Base-by-base conservation (phyloP, 2,797 vertebrate species). In the Phataginus tetradactyla region DNA sequence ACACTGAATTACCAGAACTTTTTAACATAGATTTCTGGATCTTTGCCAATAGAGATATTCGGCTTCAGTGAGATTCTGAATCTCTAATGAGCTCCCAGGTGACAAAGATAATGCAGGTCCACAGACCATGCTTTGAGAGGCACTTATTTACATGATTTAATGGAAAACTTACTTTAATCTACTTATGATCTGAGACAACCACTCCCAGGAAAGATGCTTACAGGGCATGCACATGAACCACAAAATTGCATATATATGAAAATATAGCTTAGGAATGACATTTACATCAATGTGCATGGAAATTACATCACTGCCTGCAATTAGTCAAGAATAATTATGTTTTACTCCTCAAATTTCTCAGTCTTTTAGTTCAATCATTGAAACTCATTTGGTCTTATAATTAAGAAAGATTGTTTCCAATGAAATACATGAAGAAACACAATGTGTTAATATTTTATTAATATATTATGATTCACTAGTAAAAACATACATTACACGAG, bases 281-380 rank as follows among this genome's bases (percentile, higher is more conserved):
- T 83, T 87, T 68, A n/a, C 12, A 81, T 74, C 37, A 61, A 53
- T n/a, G 27, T 59, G 21, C 42, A 84, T 71, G 15, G 49, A 90
- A 86, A 95, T 92, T 42, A 71, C 17, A 93, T 45, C 25, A 61
- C 45, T 51, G 61, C 27, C 34, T 92, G 17, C 17, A 18, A 32
- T 96, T 57, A 34, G 37, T 78, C 66, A 93, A 89, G 39, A 39
- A 84, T 75, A 86, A 95, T 91, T 37, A 74, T 37, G 3, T 72
- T 92, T 57, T 64, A 34, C 32, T 75, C 55, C 61, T 83, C 77
- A 71, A 64, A 91, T 68, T 88, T 51, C 92, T 95, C 84, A 94
- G n/a, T 74, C 32, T 84, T 91, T 95, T 68, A 83, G 42, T 83
- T 93, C 32, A 63, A 66, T 83, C 63, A 92, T 42, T 95, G 37